phyloP scores from a whole-genome alignment of 2,797 vertebrate species.

The Mormyrus hasselquistii region DNA sequence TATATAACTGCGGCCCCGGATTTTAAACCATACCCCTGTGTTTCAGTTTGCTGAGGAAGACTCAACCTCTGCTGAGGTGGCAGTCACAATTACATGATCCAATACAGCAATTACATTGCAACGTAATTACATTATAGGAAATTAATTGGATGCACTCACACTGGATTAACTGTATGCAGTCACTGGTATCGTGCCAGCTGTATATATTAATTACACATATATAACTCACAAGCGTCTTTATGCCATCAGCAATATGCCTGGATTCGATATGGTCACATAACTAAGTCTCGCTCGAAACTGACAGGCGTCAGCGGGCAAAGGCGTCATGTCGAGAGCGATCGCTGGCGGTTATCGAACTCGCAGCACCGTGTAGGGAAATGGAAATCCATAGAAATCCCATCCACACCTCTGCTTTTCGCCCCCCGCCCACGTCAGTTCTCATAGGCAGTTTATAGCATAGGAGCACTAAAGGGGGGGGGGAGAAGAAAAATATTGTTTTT shows the following conservation, averaged over 20 bases:
- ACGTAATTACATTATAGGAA: background rate
- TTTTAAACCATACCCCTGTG: background rate
- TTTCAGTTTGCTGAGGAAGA: background rate
- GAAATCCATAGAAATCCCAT: background rate
- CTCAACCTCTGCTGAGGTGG: background rate
- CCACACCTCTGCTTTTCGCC: background rate
- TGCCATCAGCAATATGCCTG: background rate
- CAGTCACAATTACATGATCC: background rate
- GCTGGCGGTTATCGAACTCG: background rate
- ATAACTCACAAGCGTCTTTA: background rate
- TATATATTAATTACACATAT: background rate
- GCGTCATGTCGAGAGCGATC: background rate
- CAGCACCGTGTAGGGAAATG: background rate
- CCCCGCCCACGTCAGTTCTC: background rate
- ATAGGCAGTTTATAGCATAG: background rate
- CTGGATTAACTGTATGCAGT: background rate
- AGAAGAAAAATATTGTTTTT: background rate
- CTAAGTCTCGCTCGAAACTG: background rate
- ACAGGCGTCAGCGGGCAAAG: background rate
- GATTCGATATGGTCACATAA: background rate
- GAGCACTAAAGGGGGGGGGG: background rate
- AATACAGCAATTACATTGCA: background rate
- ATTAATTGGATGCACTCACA: background rate
- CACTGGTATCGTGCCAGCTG: background rate
- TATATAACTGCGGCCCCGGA: background rate